A percentile compares a stretch with the other conserved stretches of the same genome.
Conservation (phyloP, 2,113 vertebrate genomes). For the Leptocoma aspasia region DNA sequence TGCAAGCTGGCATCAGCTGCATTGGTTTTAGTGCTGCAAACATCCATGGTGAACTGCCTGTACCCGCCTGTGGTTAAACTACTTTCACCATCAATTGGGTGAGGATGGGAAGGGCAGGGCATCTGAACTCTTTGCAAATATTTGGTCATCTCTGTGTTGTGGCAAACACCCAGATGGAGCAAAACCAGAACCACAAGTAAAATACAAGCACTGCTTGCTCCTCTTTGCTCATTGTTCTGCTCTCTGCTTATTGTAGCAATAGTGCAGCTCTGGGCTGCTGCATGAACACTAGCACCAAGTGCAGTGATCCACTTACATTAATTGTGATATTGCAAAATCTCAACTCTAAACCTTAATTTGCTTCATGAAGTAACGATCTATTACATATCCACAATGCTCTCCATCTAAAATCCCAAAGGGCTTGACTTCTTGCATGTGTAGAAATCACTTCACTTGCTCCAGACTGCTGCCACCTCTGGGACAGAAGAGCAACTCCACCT, state of each 20-base stretch:
- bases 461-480: constrained; percentile 6
- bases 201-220: not conserved
- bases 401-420: not conserved
- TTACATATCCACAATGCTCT: not conserved
- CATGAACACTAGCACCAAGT: not conserved
- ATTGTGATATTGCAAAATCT: not conserved
- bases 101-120: not conserved
- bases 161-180: not conserved
- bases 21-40: not conserved
- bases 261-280: not conserved
- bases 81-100: not conserved
- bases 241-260: not conserved
- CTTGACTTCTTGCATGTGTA: not conserved
- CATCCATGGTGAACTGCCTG: not conserved
- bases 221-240: not conserved
- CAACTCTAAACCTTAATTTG: not conserved
- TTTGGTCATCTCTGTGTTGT: not conserved
- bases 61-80: rapidly evolving
- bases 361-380: not conserved
- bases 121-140: not conserved
- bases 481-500: not conserved
- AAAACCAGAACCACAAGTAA: not conserved
- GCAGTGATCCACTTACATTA: not conserved
- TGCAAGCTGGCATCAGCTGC: not conserved
- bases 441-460: not conserved